Percentiles rank a stretch among this genome's conserved stretches.
These are phyloP conservation scores for Thelaira solivaga DNA, from an alignment of 2,888 invertebrate species.

Conservation along the genomic window DNA sequence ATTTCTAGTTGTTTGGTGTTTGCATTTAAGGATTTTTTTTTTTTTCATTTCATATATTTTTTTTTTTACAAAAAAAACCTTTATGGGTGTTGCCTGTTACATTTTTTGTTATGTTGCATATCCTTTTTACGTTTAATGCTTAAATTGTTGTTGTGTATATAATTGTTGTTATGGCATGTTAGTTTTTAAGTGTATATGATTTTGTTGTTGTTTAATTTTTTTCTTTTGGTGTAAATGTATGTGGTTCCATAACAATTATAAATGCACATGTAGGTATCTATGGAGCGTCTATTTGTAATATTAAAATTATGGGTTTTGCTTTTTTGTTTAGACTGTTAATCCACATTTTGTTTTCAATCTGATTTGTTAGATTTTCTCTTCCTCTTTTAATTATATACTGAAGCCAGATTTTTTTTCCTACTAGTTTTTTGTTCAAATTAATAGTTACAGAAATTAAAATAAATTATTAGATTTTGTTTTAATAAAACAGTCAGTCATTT, in stretches of 20 bases:
- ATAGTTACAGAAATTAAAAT: too few species aligned
- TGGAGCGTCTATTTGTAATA: conserved; percentile 34
- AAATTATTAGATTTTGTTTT: too few species aligned
- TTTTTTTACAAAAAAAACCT: conserved; percentile 2
- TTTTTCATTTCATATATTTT: not conserved
- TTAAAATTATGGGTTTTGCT: conserved; percentile 24
- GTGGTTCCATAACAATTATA: conserved; percentile 24
- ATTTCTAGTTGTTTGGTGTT: conserved; percentile 12
- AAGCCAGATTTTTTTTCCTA: not conserved
- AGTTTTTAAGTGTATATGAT: conserved; percentile 27
- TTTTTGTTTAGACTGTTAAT: conserved; percentile 1
- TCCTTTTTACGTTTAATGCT: conserved; percentile 56
- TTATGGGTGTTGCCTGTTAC: conserved; percentile 48
- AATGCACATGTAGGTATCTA: too few species aligned
- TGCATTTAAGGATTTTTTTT: conserved; percentile 1
- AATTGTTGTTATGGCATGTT: conserved; percentile 41
- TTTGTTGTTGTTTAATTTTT: not conserved
- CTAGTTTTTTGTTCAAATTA: too few species aligned
- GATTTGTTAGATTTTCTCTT: not conserved
- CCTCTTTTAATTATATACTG: not conserved
- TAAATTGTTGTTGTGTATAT: conserved; percentile 38
- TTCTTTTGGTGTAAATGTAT: not conserved
- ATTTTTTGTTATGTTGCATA: conserved; percentile 47
- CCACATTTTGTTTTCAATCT: not conserved
- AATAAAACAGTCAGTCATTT: too few species aligned